phyloP scores from a whole-genome alignment of 2,113 vertebrate species.

The Xyliphius kryptos region DNA sequence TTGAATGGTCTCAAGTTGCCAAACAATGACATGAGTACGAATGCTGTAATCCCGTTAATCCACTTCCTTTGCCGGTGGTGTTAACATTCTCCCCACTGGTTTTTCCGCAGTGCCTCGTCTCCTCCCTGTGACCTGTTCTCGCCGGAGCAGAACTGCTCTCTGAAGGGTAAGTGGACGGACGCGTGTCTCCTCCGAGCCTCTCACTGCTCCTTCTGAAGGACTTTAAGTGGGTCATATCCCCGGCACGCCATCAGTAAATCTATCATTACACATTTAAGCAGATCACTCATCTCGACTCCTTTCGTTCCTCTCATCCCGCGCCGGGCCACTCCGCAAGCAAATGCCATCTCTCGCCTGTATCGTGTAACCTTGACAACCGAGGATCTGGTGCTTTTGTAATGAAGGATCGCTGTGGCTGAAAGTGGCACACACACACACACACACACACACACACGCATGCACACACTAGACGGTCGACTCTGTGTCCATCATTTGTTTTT shows the following conservation, averaged over 20 bases:
- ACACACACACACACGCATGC: conserved; percentile 8
- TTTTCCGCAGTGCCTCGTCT: conserved; percentile 78
- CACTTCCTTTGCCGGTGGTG: no score
- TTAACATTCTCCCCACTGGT: neutral
- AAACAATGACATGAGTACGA: no score
- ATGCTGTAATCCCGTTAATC: no score
- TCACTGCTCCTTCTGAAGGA: conserved; percentile 24
- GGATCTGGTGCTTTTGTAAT: conserved; percentile 58
- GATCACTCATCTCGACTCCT: conserved; percentile 34
- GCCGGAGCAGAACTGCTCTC: conserved; percentile 72
- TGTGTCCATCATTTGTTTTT: conserved; percentile 71
- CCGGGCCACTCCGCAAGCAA: conserved; percentile 18
- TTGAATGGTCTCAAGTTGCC: no score
- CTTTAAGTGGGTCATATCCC: conserved; percentile 27
- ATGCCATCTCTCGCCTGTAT: conserved; percentile 52
- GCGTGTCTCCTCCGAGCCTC: conserved; percentile 10
- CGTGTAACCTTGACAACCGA: conserved; percentile 71
- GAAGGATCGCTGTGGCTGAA: conserved; percentile 39
- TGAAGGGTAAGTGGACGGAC: conserved; percentile 79
- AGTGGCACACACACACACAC: conserved; percentile 40
- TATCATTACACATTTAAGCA: conserved; percentile 38
- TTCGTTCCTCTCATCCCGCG: conserved; percentile 36
- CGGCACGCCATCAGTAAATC: conserved; percentile 32
- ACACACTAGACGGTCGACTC: conserved; percentile 36
- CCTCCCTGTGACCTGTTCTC: conserved; percentile 87